Evolutionary conservation across 2,888 invertebrate species (phyloP), one percentile per base, ranked within the genome.

Genomic region (Drosophila anomalata): DNA sequence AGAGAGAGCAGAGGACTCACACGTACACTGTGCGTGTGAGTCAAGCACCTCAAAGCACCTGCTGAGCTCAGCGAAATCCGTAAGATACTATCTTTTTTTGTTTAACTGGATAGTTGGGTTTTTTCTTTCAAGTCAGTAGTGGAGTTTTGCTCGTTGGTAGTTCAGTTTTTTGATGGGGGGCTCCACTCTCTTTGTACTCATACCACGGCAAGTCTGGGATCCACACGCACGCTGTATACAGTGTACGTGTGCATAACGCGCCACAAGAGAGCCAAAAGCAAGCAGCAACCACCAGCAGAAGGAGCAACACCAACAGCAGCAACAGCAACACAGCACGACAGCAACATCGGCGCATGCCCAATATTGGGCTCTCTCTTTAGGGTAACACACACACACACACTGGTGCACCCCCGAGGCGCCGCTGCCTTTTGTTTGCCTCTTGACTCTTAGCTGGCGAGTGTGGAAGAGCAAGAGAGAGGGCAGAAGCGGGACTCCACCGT

Each of bases 241-340:
- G 66, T 86, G 86, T 84, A 77, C 88, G 84, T 84, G 86, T 83
- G 88, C 88, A 84, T 84, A 87, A 79, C 59, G 85, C 77, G 78
- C 57, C 75, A 56, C 73, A 73, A 79, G 60, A 60, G 44, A 55
- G 46, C 59, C 42, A 20, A 17, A 20, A 42, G 59, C 54, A 44
- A 46, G 26, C 54, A 73, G 50, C 61, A 54, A 62, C 39, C 53
- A 61, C 54, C 61, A 54, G 50, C 54, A 29, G 29, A 50, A 51
- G 51, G 7, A 51, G 31, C 51, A 51, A 12, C 29, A 62, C 22
- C 47, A 60, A 36, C 46, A 55, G 44, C 47, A 53, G 41, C 57
- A 50, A 22, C 24, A 51, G 26, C 48, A 48, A 26, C 31, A 60
- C 46, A 58, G 46, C 48, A 53, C 66, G 41, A 73, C 77, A 63